phyloP scores from a whole-genome alignment of 2,113 vertebrate species.

The Papio anubis region DNA sequence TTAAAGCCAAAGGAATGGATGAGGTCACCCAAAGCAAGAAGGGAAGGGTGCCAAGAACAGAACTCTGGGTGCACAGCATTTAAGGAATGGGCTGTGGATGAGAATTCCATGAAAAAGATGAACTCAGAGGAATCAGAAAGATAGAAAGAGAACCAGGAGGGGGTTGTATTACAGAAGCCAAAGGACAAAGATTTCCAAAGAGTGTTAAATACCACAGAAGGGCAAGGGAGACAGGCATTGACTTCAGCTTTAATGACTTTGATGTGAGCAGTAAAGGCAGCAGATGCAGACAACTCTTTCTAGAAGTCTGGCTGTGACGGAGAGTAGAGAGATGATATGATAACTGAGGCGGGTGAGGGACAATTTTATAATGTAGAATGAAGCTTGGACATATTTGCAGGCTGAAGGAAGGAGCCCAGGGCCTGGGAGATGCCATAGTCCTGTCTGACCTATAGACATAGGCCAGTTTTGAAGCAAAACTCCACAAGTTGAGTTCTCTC shows the following conservation, averaged over 20 bases:
- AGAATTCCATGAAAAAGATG: not conserved
- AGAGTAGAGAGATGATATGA: not conserved
- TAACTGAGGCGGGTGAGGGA: not conserved
- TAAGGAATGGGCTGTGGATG: not conserved
- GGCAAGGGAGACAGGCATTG: not conserved
- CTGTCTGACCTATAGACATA: not conserved
- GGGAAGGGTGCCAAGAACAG: not conserved
- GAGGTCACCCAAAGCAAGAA: constrained; percentile 1
- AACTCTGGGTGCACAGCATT: not conserved
- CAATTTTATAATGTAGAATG: not conserved
- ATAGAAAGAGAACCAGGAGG: not conserved
- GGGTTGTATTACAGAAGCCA: not conserved
- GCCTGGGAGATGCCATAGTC: not conserved
- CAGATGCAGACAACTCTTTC: not conserved
- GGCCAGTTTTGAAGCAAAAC: not conserved
- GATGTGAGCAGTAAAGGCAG: not conserved
- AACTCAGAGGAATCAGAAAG: not conserved
- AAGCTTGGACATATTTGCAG: not conserved
- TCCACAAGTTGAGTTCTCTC: not conserved
- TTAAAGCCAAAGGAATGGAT: constrained; percentile 21
- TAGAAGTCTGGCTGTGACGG: not conserved
- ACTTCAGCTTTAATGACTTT: not conserved
- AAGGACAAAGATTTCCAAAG: not conserved
- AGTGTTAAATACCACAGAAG: not conserved
- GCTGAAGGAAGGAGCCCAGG: not conserved